A percentile compares a stretch with the other conserved stretches of the same genome.
phyloP scores from a whole-genome alignment of 1,140 invertebrate genomes.

The Tenebrio molitor region DNA sequence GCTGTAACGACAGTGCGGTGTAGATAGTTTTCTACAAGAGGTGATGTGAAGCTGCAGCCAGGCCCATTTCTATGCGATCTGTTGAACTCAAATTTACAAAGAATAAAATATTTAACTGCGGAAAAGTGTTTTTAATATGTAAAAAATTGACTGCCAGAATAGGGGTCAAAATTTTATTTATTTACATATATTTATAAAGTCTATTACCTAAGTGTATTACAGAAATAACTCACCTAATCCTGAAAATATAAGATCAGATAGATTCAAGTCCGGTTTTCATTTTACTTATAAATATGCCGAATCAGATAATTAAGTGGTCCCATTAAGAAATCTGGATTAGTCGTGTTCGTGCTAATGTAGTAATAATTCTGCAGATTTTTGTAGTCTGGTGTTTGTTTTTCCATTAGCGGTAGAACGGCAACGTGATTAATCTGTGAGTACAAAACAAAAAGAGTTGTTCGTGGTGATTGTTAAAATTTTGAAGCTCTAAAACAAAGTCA shows the following conservation, averaged over 20 bases:
- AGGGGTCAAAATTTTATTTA: too few species aligned
- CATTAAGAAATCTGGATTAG: conserved; percentile 49
- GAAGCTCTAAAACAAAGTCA: background rate
- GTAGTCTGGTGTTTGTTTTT: conserved; percentile 17
- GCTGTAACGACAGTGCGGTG: too few species aligned
- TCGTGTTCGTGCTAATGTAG: conserved; percentile 41
- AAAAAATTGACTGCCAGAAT: too few species aligned
- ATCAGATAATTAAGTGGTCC: conserved; percentile 48
- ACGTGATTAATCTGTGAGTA: background rate
- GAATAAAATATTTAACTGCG: too few species aligned
- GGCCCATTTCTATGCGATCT: too few species aligned
- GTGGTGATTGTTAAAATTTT: background rate
- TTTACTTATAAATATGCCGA: conserved; percentile 40
- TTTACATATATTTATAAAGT: too few species aligned
- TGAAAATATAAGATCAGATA: conserved; percentile 11
- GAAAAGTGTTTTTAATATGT: too few species aligned
- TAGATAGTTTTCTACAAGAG: too few species aligned
- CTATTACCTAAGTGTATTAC: background rate
- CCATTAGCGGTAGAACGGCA: background rate
- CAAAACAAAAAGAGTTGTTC: background rate
- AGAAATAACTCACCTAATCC: conserved; percentile 17
- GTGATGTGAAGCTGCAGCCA: too few species aligned
- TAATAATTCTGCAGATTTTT: conserved; percentile 32
- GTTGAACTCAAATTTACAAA: too few species aligned
- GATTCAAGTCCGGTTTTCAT: conserved; percentile 23